A percentile compares a stretch with the other conserved stretches of the same genome.
Conservation (phyloP, 2,797 vertebrate species). For the Anomalospiza imberbis region DNA sequence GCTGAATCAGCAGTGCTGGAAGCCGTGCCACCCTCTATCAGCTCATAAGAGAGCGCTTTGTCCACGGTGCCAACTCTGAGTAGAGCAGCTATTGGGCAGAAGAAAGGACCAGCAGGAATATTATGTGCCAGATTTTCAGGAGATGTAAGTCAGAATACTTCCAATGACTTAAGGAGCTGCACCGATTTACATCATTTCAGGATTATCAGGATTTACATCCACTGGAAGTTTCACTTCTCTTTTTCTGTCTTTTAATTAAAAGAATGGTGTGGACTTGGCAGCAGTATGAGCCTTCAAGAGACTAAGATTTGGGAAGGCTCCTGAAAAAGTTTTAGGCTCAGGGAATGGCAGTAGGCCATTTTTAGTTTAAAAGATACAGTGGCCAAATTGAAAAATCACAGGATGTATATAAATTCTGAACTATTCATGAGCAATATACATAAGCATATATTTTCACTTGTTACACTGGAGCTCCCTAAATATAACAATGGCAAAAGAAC, state of each 20-base stretch:
- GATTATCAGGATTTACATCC: slow-evolving; percentile 43
- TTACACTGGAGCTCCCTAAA: slow-evolving; percentile 17
- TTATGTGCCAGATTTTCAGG: slow-evolving; percentile 47
- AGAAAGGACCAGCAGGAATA: slow-evolving; percentile 49
- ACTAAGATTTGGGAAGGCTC: neutral
- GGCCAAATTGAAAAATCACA: slow-evolving; percentile 30
- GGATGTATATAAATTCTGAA: neutral
- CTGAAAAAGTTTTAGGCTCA: slow-evolving; percentile 10
- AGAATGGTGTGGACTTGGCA: slow-evolving; percentile 35
- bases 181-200: slow-evolving; percentile 46
- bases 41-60: slow-evolving; percentile 4
- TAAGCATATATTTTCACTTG: neutral
- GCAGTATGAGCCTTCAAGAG: neutral
- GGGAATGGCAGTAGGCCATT: neutral
- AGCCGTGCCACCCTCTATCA: slow-evolving; percentile 23
- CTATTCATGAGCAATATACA: neutral
- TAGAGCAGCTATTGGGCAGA: neutral
- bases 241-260: slow-evolving; percentile 42
- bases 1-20: slow-evolving; percentile 59
- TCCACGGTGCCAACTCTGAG: neutral
- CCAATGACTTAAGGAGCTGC: slow-evolving; percentile 17
- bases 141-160: slow-evolving; percentile 44
- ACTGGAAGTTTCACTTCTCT: neutral
- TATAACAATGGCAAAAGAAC: slow-evolving; percentile 35
- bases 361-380: neutral